Conservation (phyloP, 1,140 invertebrate genomes). For the Calephelis virginiensis region DNA sequence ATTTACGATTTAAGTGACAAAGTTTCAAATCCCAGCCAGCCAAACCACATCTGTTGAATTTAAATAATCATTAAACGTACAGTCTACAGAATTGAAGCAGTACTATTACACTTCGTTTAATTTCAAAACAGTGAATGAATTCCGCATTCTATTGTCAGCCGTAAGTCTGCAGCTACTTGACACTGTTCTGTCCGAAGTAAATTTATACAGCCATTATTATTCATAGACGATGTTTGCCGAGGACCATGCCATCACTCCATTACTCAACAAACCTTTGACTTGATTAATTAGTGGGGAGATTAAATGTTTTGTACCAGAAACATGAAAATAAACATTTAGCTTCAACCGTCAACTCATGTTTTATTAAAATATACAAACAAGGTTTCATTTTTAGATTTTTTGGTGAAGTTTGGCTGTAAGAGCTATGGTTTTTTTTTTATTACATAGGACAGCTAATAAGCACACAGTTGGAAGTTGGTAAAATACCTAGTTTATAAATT, state of each 20-base stretch:
- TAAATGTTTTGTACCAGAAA: constrained; percentile 16
- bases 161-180: constrained; percentile 11
- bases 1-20: too few species aligned
- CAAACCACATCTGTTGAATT: too few species aligned
- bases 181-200: constrained; percentile 10
- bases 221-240: constrained; percentile 14
- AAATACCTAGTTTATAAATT: too few species aligned
- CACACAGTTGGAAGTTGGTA: too few species aligned
- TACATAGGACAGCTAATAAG: too few species aligned
- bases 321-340: background rate
- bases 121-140: background rate
- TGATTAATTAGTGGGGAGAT: constrained; percentile 9
- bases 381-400: background rate
- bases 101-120: too few species aligned
- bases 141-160: background rate
- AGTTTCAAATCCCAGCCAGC: too few species aligned
- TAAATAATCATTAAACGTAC: too few species aligned
- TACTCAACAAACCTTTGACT: constrained; percentile 8
- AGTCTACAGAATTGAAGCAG: too few species aligned
- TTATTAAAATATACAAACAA: constrained; percentile 9
- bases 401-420: background rate
- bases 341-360: constrained; percentile 8
- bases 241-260: background rate
- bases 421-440: too few species aligned
- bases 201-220: constrained; percentile 13